Evolutionary conservation across 1,140 invertebrate species (phyloP), one percentile per base, ranked within the genome.

Genomic region (Pogonognathellus flavescens): DNA sequence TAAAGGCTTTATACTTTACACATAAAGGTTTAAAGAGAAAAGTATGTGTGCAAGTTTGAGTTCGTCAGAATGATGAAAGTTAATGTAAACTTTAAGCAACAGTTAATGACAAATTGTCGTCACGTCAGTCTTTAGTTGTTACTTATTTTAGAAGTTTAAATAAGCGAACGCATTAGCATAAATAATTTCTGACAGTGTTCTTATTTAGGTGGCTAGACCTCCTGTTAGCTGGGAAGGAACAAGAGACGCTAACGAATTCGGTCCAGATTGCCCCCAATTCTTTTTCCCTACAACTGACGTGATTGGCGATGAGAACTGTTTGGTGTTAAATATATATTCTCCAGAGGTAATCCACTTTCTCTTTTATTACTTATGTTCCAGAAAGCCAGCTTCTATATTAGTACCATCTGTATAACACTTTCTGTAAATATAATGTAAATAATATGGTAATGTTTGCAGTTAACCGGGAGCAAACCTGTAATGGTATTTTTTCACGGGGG

Each of bases 141-240:
- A 4, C 53, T 57, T 14, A 57, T 57, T 57, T 14, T 57, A 57
- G 2, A 1, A 20, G 31, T 50, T n/a, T 76, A 49, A 16, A 72
- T 5, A 13, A 50, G 16, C 25, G 25, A 76, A 76, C 3, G 14
- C 1, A 49, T 76, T 57, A 5, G 9, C 16, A 49, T 72, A 22
- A 72, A 49, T 72, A 50, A n/a, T 14, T 50, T 31, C 16, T n/a
- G n/a, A n/a, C n/a, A n/a, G 31, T n/a, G 11, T 18, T 49, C 25
- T 11, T 41, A 50, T 31, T 76, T n/a, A 76, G 70, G 25, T 50
- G 13, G 70, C 70, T 5, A 16, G 31, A 31, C 14, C 70, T 76
- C 31, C 70, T 31, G 70, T 76, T 10, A n/a, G 14, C 9, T 76
- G 70, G 70, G 41, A 76, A 16, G 70, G 70, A 49, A 76, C 25